Conservation (phyloP, 1,140 invertebrate species). For the Leptopilina clavipes region DNA sequence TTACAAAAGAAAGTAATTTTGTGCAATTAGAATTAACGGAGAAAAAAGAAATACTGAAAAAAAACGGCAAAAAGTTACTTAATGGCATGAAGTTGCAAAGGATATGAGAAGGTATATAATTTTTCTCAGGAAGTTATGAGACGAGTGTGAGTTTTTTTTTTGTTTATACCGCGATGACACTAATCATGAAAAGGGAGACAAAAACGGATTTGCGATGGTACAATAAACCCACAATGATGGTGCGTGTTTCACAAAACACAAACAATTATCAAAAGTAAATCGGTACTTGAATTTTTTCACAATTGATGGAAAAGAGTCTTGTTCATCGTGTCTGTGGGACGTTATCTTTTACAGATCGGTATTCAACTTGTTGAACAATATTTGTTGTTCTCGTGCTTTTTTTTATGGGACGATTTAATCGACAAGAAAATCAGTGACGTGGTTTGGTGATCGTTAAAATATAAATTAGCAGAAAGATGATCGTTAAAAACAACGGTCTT, state of each 20-base stretch:
- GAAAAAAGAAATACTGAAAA: not conserved
- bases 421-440: conserved; percentile 11
- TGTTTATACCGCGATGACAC: not conserved
- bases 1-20: not conserved
- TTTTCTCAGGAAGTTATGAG: not conserved
- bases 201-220: not conserved
- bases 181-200: conserved; percentile 9
- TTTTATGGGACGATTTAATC: conserved; percentile 24
- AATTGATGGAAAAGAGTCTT: conserved; percentile 17
- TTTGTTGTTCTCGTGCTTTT: not conserved
- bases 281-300: not conserved
- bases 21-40: not conserved
- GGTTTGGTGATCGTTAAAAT: conserved; percentile 5
- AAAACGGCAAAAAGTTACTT: not conserved
- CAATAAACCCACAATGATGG: conserved; percentile 1
- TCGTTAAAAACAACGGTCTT: conserved; percentile 62
- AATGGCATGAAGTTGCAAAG: conserved; percentile 3
- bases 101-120: not conserved
- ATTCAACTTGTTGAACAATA: not conserved
- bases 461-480: conserved; percentile 50
- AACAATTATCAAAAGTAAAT: conserved; percentile 33
- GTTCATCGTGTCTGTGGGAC: conserved; percentile 18
- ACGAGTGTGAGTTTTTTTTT: conserved; percentile 2
- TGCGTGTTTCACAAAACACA: conserved; percentile 13
- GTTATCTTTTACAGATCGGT: conserved; percentile 1